Evolutionary conservation across 37 sponge, comb jelly and placozoan species (phyloP), one percentile per base, ranked within the genome.

Genomic region (Chondrilla cf. caribensis): DNA sequence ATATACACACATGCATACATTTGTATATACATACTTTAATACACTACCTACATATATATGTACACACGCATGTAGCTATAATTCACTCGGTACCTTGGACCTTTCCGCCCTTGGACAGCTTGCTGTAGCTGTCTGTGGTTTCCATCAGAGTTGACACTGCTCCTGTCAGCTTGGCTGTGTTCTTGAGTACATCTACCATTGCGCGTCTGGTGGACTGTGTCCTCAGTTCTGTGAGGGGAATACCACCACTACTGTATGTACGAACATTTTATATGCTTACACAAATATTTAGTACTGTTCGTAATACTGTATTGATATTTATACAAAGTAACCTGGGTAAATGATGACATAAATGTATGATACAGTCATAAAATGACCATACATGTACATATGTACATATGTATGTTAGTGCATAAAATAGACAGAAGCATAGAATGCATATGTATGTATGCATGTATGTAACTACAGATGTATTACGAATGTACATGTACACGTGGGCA

Each of bases 71-170:
- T 8, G 60, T 8, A 7, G 26, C 2, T 6, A 8, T 6, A 8
- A 7, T 59, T 3, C 8, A 7, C 8, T 28, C 60, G 26, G 22
- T 39, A 40, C 76, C 76, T 73, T 73, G 41, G 0, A 73, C 44
- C 18, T 73, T 39, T 18, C 76, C 76, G 21, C 44, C 41, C 40
- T 73, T 39, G 1, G 44, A 73, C n/a, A 73, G 25, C 24, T 39
- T 73, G 44, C 8, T 36, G 76, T 73, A 73, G 44, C 6, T 73
- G 21, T 73, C 76, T 15, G 44, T 25, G 9, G 76, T 73, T 14
- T 73, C 44, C 24, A 38, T 21, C 21, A 73, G 6, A 32, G 41
- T 21, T 14, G 41, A 4, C 76, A 73, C 44, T 19, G 44, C 44
- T 38, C 38, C 36, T 17, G 76, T 39, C 25, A 73, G 44, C 25